Percentiles rank a stretch among this genome's conserved stretches.
These are phyloP conservation scores for Rhizomys pruinosus DNA, from an alignment of 2,113 vertebrate species.

Conservation along the genomic window DNA sequence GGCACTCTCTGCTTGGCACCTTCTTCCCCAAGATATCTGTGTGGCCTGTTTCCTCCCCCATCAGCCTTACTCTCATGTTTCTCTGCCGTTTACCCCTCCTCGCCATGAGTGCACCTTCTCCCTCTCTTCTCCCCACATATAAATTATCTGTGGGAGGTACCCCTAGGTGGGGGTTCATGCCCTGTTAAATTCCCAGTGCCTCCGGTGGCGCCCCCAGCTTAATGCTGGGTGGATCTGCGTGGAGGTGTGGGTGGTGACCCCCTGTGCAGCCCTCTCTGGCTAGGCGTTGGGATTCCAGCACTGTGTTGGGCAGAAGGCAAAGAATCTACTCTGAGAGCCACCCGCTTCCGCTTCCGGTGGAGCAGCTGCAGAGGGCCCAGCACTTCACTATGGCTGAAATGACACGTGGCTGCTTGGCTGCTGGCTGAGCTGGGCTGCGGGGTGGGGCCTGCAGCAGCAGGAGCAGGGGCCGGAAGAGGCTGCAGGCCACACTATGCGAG, in stretches of 20 bases:
- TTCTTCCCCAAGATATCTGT: background rate
- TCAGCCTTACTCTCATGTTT: background rate
- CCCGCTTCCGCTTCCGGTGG: background rate
- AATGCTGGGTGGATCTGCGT: background rate
- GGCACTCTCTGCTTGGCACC: background rate
- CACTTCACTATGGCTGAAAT: background rate
- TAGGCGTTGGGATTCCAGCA: background rate
- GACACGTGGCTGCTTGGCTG: background rate
- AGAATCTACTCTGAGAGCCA: background rate
- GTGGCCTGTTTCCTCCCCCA: background rate
- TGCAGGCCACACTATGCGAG: too few species aligned
- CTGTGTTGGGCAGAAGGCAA: background rate
- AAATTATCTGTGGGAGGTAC: background rate
- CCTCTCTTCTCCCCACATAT: background rate
- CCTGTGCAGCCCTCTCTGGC: background rate
- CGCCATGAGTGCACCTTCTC: background rate
- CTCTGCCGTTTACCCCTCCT: background rate
- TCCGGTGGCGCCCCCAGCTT: background rate
- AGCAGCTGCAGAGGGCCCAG: background rate
- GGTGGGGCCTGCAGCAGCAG: background rate
- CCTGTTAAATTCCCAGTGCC: background rate
- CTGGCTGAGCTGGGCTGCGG: background rate
- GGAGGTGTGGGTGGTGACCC: background rate
- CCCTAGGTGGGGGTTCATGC: background rate
- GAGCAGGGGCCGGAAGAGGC: background rate